phyloP scores from a whole-genome alignment of 2,113 vertebrate species.

The Carlito syrichta region DNA sequence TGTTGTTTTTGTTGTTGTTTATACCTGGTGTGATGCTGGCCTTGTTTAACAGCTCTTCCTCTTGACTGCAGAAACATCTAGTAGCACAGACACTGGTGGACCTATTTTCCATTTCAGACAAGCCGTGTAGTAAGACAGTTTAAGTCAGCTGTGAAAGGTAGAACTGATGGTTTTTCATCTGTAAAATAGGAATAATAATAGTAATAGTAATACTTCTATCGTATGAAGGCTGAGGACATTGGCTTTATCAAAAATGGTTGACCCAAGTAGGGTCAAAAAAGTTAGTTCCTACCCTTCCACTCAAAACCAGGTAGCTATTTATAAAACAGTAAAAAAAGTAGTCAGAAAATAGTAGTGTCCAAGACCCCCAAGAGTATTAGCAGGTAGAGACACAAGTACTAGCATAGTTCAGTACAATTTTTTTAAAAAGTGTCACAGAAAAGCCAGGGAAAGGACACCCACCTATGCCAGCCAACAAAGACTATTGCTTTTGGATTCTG shows the following conservation, averaged over 20 bases:
- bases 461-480: neutral
- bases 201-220: too few species aligned
- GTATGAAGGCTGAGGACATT: fast-evolving
- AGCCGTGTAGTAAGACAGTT: neutral
- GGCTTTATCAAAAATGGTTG: neutral
- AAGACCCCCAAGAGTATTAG: neutral
- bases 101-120: neutral
- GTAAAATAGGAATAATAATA: neutral
- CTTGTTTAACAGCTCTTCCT: neutral
- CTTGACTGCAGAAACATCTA: neutral
- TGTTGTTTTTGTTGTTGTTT: neutral
- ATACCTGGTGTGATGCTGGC: fast-evolving
- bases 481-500: neutral
- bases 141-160: neutral
- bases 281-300: neutral
- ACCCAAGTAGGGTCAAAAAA: neutral
- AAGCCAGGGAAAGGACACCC: neutral
- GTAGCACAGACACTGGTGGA: neutral
- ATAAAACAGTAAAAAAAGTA: neutral
- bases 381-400: too few species aligned
- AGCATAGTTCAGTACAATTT: neutral
- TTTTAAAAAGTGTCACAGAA: neutral
- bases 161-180: neutral
- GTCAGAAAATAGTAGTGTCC: neutral
- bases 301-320: neutral